phyloP scores from a whole-genome alignment of 2,888 invertebrate species.

The Unio pictorum region DNA sequence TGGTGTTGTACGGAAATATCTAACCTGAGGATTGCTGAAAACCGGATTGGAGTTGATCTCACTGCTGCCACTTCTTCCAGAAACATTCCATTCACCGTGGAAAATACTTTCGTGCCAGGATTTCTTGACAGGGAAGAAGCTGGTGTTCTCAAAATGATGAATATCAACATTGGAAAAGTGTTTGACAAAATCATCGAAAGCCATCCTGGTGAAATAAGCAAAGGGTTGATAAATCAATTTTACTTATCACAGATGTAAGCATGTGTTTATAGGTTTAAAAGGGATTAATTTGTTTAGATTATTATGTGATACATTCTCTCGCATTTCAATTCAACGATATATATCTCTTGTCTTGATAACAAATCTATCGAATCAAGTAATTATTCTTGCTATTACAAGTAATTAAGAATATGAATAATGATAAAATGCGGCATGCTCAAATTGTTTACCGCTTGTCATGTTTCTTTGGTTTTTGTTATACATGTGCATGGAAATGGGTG shows the following conservation, averaged over 20 bases:
- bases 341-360: too few species aligned
- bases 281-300: background rate
- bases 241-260: background rate
- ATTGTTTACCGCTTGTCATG: too few species aligned
- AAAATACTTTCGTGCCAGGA: constrained; percentile 73
- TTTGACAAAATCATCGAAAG: constrained; percentile 75
- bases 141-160: constrained; percentile 76
- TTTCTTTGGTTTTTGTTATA: too few species aligned
- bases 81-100: constrained; percentile 73
- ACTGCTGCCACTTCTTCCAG: constrained; percentile 75
- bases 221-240: background rate
- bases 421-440: too few species aligned
- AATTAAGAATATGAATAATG: too few species aligned
- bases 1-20: background rate
- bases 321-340: too few species aligned
- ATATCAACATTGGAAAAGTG: constrained; percentile 76
- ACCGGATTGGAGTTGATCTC: constrained; percentile 73
- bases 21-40: constrained; percentile 68
- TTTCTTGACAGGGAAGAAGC: constrained; percentile 73
- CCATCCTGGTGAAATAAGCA: constrained; percentile 73
- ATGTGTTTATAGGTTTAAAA: background rate
- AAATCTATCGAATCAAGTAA: too few species aligned
- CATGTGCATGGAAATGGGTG: too few species aligned
- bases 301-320: background rate
- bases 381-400: too few species aligned